phyloP scores from a whole-genome alignment of 2,888 invertebrate species.

The Deilephila elpenor region DNA sequence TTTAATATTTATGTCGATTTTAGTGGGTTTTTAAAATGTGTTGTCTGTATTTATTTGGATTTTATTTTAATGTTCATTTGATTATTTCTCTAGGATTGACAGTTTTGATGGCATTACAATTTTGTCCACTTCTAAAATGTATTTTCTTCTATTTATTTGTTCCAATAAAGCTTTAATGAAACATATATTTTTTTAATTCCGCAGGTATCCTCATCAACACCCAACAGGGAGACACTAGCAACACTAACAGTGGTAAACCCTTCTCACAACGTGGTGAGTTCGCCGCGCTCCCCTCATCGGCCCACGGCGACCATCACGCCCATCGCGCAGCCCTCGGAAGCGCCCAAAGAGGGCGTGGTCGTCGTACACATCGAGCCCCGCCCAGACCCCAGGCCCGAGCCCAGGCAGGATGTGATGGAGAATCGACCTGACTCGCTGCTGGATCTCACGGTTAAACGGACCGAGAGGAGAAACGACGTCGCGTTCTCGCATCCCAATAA shows the following conservation, averaged over 20 bases:
- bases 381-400: constrained; percentile 54
- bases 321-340: constrained; percentile 47
- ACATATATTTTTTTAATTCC: constrained; percentile 9
- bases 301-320: constrained; percentile 85
- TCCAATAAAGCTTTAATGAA: too few relatives aligned
- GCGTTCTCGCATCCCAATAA: constrained; percentile 60
- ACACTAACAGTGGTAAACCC: constrained; percentile 88
- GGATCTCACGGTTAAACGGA: constrained; percentile 60
- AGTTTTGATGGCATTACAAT: too few relatives aligned
- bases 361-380: constrained; percentile 73
- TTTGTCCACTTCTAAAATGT: too few relatives aligned
- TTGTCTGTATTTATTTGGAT: too few relatives aligned
- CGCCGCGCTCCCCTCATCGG: constrained; percentile 66
- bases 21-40: too few relatives aligned
- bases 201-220: constrained; percentile 58
- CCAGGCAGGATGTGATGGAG: constrained; percentile 57
- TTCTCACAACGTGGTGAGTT: constrained; percentile 67
- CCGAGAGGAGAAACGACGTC: constrained; percentile 49
- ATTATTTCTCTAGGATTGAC: too few relatives aligned
- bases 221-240: constrained; percentile 82
- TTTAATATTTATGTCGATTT: too few relatives aligned
- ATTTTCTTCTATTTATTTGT: too few relatives aligned
- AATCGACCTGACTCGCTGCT: constrained; percentile 54
- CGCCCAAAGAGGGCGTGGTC: constrained; percentile 86
- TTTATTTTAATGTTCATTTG: too few relatives aligned